These are phyloP conservation scores for Laodelphax striatellus DNA, from an alignment of 1,140 invertebrate genomes.

Conservation along the genomic window DNA sequence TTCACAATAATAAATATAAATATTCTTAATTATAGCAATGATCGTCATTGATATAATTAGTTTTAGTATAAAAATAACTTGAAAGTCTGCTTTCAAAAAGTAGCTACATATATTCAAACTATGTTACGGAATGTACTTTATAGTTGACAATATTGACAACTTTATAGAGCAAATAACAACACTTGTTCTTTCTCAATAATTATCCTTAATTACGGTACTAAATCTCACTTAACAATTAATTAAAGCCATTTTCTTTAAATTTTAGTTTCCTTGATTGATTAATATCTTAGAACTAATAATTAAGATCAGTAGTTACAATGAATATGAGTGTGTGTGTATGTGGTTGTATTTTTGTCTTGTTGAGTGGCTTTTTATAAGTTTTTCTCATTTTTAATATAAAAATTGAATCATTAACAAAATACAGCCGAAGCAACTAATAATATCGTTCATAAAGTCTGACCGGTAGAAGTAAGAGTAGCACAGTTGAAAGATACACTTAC, in stretches of 20 bases:
- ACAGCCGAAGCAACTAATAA: background rate
- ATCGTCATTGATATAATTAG: background rate
- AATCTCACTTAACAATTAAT: slow-evolving; percentile 13
- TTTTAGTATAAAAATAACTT: background rate
- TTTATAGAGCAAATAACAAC: background rate
- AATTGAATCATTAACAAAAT: background rate
- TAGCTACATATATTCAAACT: background rate
- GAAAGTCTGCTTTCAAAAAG: background rate
- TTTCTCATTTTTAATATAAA: background rate
- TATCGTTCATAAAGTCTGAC: background rate
- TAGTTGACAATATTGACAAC: background rate
- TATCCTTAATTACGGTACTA: too few relatives aligned
- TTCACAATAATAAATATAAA: too few relatives aligned
- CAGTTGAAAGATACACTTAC: background rate
- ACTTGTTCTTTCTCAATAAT: background rate
- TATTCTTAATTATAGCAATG: too few relatives aligned
- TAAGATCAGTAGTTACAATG: slow-evolving; percentile 1
- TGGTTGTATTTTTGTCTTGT: background rate
- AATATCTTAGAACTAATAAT: background rate
- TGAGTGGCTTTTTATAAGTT: background rate
- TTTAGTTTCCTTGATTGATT: background rate
- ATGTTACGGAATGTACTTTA: slow-evolving; percentile 12
- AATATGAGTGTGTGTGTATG: slow-evolving; percentile 6
- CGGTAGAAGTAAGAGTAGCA: background rate
- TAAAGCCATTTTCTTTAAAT: slow-evolving; percentile 12